Base-by-base conservation (phyloP, 2,888 invertebrate genomes). In the Actias luna region DNA sequence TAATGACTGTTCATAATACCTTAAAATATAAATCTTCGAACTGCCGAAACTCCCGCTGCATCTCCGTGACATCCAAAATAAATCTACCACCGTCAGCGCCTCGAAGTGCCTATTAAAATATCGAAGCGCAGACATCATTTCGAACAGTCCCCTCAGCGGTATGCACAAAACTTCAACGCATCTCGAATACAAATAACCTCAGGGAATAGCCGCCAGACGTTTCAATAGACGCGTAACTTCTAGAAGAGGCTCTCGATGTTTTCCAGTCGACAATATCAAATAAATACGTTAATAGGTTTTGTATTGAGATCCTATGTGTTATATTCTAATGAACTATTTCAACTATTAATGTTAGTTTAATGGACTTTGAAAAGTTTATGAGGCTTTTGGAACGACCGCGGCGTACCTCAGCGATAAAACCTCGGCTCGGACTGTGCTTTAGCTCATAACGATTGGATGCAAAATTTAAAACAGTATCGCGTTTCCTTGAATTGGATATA, bases 181-280 rank as follows among this genome's bases (percentile, higher is more conserved):
- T 79, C 80, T 80, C 83, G 88, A 88, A 88, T 87, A 77, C 74
- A 78, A 88, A 90, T 88, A 84, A 85, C 90, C 88, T 83, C 70
- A 62, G 83, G 87, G 87, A 82, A 78, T 83, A 78, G 65, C 69
- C 65, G 67, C 62, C 59, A 65, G 63, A 68, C 64, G 52, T 35
- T 25, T 60, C 4, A 14, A 57, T 67, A 73, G 46, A 5, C 62
- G 39, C 27, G 27, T 14, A 27, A 22, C 5, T 3, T 60, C 65
- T 76, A 68, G 79, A 79, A 70, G 60, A 35, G 75, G 10, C 27
- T 39, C 5, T 25, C 36, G 27, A 33, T 33, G 7, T 7, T 33
- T 36, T 36, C 22, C 8, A 27, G 2, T 59, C 8, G 5, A 31
- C n/a, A n/a, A n/a, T 2, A 25, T 22, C 5, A 5, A 22, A 7